These are phyloP conservation scores for Antheraea mylitta DNA, from an alignment of 1,140 invertebrate species.

Conservation along the genomic window DNA sequence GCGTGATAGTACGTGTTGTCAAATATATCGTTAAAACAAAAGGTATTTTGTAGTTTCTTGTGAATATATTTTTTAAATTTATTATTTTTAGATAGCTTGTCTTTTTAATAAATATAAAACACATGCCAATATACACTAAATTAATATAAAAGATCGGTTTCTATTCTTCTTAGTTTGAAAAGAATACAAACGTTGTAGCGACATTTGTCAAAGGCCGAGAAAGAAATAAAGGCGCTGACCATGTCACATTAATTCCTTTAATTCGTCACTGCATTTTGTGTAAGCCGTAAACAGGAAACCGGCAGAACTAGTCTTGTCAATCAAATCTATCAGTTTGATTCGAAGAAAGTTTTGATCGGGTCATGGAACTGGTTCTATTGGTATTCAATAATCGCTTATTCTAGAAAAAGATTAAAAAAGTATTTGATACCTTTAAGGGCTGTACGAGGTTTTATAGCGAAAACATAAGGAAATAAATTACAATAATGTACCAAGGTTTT, in stretches of 20 bases:
- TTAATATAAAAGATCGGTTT: no score
- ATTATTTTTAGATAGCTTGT: no score
- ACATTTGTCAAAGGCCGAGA: no score
- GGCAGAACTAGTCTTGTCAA: conserved; percentile 24
- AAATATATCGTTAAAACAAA: no score
- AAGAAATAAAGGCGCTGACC: no score
- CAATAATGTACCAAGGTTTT: background rate
- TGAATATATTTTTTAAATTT: no score
- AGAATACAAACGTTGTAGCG: no score
- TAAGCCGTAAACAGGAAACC: conserved; percentile 26
- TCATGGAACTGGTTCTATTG: conserved; percentile 22
- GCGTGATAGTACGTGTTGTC: no score
- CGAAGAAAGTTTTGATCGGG: conserved; percentile 32
- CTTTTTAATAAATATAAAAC: no score
- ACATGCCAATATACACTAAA: no score
- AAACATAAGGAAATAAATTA: background rate
- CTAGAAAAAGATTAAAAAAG: conserved; percentile 15
- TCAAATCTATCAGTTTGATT: conserved; percentile 24
- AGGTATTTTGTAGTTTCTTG: no score
- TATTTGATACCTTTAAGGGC: background rate
- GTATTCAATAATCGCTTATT: conserved; percentile 18
- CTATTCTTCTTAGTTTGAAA: no score
- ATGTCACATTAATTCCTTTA: conserved; percentile 14
- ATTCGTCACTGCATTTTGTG: conserved; percentile 9
- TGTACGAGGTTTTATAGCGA: background rate